These are phyloP conservation scores for Campoplex capitator DNA, from an alignment of 2,888 invertebrate species.

Conservation along the genomic window DNA sequence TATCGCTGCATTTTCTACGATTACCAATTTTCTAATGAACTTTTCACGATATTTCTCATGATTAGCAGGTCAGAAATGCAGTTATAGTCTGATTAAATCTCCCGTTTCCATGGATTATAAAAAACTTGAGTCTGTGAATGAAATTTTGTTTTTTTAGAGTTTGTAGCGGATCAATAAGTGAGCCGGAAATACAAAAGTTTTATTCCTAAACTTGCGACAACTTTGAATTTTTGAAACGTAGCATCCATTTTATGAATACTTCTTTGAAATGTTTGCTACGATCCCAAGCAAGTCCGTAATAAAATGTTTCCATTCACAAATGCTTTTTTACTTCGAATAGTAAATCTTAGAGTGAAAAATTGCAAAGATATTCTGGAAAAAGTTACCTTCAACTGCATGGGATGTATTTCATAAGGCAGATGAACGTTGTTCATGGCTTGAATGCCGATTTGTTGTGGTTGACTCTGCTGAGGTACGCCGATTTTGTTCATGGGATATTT, in stretches of 20 bases:
- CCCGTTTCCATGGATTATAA: too few species aligned
- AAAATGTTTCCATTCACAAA: neutral
- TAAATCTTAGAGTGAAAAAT: neutral
- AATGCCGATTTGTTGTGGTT: constrained; percentile 87
- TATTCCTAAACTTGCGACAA: too few species aligned
- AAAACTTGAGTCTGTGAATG: too few species aligned
- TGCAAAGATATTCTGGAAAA: constrained; percentile 14
- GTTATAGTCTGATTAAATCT: too few species aligned
- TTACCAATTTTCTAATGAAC: neutral
- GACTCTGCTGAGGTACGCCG: constrained; percentile 86
- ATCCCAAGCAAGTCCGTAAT: neutral
- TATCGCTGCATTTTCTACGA: neutral
- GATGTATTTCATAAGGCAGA: constrained; percentile 83
- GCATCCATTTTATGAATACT: neutral
- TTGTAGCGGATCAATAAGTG: neutral
- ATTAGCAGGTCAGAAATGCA: too few species aligned
- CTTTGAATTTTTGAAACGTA: neutral
- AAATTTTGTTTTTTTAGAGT: neutral
- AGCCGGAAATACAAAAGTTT: too few species aligned
- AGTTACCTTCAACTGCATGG: constrained; percentile 83
- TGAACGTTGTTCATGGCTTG: constrained; percentile 86
- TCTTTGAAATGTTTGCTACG: neutral
- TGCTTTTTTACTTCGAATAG: neutral
- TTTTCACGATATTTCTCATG: neutral
- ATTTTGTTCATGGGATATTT: constrained; percentile 88